These are phyloP conservation scores for Lacerta bilineata DNA, from an alignment of 2,797 vertebrate genomes.

Conservation along the genomic window DNA sequence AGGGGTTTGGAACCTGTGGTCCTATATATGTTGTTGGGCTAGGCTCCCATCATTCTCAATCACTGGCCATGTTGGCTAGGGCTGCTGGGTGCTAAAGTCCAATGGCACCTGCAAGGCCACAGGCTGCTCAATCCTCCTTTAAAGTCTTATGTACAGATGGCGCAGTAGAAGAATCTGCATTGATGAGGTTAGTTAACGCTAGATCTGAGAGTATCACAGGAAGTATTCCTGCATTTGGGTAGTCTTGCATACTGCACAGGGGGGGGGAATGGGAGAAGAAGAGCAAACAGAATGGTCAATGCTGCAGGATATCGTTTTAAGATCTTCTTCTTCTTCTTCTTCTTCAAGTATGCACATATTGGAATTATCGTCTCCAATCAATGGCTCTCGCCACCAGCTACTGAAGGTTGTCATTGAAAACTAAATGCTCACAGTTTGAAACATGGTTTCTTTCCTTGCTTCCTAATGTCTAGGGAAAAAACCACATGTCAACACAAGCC, in stretches of 20 bases:
- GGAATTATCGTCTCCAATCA: slow-evolving; percentile 10
- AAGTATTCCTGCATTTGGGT: background rate
- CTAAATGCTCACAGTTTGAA: background rate
- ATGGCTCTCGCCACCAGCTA: slow-evolving; percentile 23
- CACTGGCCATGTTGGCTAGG: background rate
- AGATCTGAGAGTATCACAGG: no score
- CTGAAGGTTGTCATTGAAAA: background rate
- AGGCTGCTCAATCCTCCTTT: background rate
- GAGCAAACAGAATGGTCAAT: background rate
- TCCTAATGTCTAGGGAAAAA: background rate
- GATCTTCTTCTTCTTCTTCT: background rate
- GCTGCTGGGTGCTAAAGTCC: background rate
- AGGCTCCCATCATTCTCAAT: background rate
- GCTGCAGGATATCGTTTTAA: background rate
- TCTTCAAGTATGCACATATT: background rate
- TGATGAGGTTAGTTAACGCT: background rate
- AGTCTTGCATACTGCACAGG: background rate
- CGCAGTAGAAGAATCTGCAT: background rate
- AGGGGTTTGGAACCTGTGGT: background rate
- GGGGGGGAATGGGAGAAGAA: background rate
- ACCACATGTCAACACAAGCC: background rate
- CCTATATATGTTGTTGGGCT: background rate
- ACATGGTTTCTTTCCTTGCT: slow-evolving; percentile 2
- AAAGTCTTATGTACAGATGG: background rate
- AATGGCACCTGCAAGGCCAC: background rate